Percentiles rank a stretch among this genome's conserved stretches.
Evolutionary conservation across 2,888 invertebrate species (phyloP).

Genomic region (Uloborus plumipes): DNA sequence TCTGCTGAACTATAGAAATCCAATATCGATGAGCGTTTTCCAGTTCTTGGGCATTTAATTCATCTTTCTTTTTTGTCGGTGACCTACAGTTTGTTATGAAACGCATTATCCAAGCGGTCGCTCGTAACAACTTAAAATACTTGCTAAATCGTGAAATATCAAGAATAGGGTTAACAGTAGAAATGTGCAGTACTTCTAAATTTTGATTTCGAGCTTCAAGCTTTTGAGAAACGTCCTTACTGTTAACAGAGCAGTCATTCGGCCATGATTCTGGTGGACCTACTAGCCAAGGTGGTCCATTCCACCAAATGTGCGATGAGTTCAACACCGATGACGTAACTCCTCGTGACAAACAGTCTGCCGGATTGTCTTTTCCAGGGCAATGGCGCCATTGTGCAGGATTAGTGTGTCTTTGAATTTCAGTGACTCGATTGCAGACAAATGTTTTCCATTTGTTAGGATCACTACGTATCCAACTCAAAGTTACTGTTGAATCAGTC

Average conservation of each 20-base stretch:
- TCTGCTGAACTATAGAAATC: no score
- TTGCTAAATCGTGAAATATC: neutral
- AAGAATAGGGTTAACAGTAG: neutral
- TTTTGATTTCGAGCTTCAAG: neutral
- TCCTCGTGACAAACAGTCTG: constrained; percentile 68
- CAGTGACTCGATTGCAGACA: constrained; percentile 67
- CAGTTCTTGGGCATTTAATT: constrained; percentile 1
- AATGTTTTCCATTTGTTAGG: constrained; percentile 63
- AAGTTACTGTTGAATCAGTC: constrained; percentile 64
- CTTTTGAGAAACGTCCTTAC: neutral
- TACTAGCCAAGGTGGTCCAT: constrained; percentile 66
- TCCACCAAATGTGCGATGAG: constrained; percentile 65
- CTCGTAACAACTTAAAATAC: neutral
- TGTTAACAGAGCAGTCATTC: neutral
- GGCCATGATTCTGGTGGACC: neutral
- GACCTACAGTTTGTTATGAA: neutral
- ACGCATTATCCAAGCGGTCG: neutral
- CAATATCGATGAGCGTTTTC: neutral
- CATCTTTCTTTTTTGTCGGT: neutral
- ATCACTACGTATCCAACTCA: constrained; percentile 65
- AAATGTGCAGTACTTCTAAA: neutral
- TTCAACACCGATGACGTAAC: constrained; percentile 38
- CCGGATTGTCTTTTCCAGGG: constrained; percentile 67
- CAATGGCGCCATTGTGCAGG: constrained; percentile 67
- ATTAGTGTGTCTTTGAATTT: constrained; percentile 62